A percentile compares a stretch with the other conserved stretches of the same genome.
phyloP scores from a whole-genome alignment of 2,797 vertebrate genomes.

The Macrochelys suwanniensis region DNA sequence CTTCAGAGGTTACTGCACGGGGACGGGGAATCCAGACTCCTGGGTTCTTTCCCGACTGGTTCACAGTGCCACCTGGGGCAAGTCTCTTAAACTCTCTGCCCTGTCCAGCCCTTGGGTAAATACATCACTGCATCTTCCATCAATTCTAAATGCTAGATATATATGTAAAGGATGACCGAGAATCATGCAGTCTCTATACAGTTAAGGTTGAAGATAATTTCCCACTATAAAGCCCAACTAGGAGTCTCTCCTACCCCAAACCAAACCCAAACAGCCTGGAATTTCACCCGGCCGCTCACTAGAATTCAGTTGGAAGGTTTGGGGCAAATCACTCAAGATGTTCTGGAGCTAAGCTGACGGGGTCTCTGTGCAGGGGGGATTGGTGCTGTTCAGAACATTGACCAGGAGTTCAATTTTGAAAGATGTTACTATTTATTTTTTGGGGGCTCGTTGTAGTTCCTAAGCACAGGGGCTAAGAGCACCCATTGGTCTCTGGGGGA shows the following conservation, averaged over 20 bases:
- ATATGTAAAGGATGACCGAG: not conserved
- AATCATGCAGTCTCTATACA: not conserved
- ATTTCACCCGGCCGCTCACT: not conserved
- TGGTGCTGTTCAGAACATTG: no score
- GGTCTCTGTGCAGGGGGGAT: not conserved
- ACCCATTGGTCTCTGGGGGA: no score
- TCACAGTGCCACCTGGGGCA: not conserved
- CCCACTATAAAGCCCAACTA: not conserved
- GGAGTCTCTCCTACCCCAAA: not conserved
- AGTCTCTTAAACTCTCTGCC: not conserved
- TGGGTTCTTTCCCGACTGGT: not conserved
- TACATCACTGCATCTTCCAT: not conserved
- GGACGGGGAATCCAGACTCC: not conserved
- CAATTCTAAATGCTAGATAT: not conserved
- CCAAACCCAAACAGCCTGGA: not conserved
- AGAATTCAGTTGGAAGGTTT: not conserved
- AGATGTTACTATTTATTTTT: not conserved
- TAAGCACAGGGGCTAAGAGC: not conserved
- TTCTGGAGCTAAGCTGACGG: not conserved
- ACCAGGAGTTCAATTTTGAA: not conserved
- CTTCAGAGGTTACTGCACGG: not conserved
- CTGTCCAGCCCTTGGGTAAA: not conserved
- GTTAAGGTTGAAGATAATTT: not conserved
- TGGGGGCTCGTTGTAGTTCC: not conserved
- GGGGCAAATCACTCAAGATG: not conserved